Conservation (phyloP, 2,888 invertebrate species). For the Pristionchus maxplancki region DNA sequence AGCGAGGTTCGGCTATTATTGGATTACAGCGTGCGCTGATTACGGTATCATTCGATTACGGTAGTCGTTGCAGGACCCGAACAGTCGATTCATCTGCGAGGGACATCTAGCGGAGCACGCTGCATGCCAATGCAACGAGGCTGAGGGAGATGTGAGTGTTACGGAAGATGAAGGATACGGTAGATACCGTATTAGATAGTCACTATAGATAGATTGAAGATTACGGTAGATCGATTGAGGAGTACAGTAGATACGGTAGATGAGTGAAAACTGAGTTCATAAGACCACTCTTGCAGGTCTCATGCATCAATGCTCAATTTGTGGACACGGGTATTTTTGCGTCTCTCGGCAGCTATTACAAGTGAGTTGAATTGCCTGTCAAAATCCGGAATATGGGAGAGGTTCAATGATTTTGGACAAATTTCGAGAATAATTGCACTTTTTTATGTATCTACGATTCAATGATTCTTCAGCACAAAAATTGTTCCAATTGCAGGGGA, state of each 20-base stretch:
- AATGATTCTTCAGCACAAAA: not conserved
- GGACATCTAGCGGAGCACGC: conserved; percentile 73
- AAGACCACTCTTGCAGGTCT: conserved; percentile 57
- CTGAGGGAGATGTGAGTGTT: conserved; percentile 56
- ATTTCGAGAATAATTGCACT: not conserved
- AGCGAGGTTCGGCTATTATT: not conserved
- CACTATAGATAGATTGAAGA: not conserved
- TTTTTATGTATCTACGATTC: not conserved
- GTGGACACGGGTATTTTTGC: conserved; percentile 75
- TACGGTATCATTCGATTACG: not conserved
- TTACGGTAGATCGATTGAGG: not conserved
- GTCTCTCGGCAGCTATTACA: conserved; percentile 71
- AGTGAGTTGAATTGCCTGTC: conserved; percentile 59
- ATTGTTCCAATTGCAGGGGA: conserved; percentile 56
- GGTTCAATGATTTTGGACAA: no score
- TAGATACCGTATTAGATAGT: no score
- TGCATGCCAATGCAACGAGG: conserved; percentile 72
- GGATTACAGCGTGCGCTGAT: not conserved
- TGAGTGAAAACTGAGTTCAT: not conserved
- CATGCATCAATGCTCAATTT: conserved; percentile 77
- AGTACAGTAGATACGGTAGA: not conserved
- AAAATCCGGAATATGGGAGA: not conserved
- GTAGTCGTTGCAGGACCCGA: conserved; percentile 48
- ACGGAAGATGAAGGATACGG: not conserved
- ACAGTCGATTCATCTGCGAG: conserved; percentile 61